Conservation (phyloP, 2,113 vertebrate genomes). For the Rallus limicola region DNA sequence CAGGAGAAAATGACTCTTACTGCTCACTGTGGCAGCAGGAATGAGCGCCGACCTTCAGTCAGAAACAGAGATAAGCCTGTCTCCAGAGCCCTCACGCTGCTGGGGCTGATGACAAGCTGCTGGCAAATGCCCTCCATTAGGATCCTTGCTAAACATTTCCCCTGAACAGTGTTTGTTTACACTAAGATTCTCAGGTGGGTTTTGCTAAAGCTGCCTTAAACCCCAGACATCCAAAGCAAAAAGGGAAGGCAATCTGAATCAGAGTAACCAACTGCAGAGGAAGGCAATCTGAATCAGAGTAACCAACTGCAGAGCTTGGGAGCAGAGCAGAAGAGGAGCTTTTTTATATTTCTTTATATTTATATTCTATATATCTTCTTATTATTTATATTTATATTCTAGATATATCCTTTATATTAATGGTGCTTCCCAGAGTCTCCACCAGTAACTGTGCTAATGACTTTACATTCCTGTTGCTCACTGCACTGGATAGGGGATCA, state of each 20-base stretch:
- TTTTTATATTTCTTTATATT: background rate
- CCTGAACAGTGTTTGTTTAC: background rate
- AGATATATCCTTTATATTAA: background rate
- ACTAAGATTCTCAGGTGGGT: background rate
- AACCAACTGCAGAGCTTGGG: background rate
- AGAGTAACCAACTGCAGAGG: background rate
- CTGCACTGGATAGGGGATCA: background rate
- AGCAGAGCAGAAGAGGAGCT: background rate
- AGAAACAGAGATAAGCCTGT: background rate
- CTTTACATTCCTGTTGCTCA: background rate
- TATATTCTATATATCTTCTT: too few relatives aligned
- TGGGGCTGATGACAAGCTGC: background rate
- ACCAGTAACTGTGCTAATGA: background rate
- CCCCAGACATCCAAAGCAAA: background rate
- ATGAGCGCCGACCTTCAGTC: background rate
- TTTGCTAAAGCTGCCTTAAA: background rate
- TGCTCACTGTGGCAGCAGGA: background rate
- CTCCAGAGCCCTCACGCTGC: background rate
- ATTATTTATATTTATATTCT: too few relatives aligned
- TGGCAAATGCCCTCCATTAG: background rate
- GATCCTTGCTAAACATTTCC: background rate
- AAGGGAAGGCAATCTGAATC: background rate
- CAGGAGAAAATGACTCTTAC: background rate
- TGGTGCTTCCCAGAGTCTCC: background rate
- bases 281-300: background rate